Percentiles rank a stretch among this genome's conserved stretches.
These are phyloP conservation scores for Stegastes partitus DNA, from an alignment of 2,113 vertebrate genomes.

Conservation along the genomic window DNA sequence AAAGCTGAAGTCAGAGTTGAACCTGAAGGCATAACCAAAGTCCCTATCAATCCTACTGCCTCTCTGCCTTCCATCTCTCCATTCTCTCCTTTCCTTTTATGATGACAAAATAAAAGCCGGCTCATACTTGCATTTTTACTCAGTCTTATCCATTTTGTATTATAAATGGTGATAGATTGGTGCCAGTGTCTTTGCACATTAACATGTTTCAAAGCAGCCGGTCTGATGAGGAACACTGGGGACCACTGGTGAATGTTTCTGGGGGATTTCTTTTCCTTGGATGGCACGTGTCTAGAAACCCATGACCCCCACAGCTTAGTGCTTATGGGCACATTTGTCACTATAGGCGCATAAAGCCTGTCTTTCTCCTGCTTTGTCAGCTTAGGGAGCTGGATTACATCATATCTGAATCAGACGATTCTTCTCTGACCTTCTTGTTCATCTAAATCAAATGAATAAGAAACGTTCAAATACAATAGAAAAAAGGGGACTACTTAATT, in stretches of 20 bases:
- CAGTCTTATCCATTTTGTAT: neutral
- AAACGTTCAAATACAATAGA: neutral
- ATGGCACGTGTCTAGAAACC: conserved; percentile 56
- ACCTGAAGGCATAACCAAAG: conserved; percentile 55
- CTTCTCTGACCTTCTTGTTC: conserved; percentile 59
- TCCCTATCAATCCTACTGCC: conserved; percentile 36
- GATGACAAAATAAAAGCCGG: neutral
- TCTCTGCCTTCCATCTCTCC: conserved; percentile 18
- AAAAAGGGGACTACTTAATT: neutral
- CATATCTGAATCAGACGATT: conserved; percentile 72
- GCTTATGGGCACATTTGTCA: conserved; percentile 64
- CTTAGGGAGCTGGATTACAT: conserved; percentile 65
- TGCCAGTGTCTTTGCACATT: conserved; percentile 23
- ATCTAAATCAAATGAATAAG: conserved; percentile 29
- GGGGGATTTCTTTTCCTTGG: conserved; percentile 46
- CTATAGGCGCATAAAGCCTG: conserved; percentile 21
- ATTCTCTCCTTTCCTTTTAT: conserved; percentile 13
- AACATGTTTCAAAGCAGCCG: neutral
- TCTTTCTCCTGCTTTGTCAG: conserved; percentile 55
- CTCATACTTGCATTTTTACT: neutral
- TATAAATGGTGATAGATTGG: neutral
- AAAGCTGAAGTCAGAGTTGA: conserved; percentile 58
- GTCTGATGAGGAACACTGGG: conserved; percentile 16
- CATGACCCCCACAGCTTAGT: conserved; percentile 42
- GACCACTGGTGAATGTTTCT: conserved; percentile 41